Evolutionary conservation across 2,113 vertebrate genomes (phyloP).

Genomic region (Eurypyga helias): DNA sequence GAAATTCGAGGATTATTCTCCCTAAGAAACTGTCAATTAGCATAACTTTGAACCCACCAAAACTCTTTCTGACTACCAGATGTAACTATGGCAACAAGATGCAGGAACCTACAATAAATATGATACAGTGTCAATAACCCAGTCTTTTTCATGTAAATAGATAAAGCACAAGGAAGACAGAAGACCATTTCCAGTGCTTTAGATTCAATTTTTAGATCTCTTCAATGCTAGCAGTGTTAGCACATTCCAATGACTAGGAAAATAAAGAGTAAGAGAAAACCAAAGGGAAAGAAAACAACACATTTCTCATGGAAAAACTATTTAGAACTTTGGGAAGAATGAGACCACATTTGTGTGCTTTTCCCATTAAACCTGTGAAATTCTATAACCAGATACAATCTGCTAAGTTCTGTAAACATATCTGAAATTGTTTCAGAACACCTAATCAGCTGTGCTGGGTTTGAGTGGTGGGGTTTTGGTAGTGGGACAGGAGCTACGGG

Average conservation of each 20-base stretch:
- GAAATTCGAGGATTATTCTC: slow-evolving; percentile 64
- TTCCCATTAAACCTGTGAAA: slow-evolving; percentile 1
- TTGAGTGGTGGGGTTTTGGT: too few species aligned
- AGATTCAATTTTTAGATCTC: slow-evolving; percentile 16
- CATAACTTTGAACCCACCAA: slow-evolving; percentile 69
- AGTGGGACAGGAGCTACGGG: too few species aligned
- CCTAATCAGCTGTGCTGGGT: background rate
- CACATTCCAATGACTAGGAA: background rate
- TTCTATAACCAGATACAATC: background rate
- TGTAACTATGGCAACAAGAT: slow-evolving; percentile 73
- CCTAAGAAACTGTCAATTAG: slow-evolving; percentile 69
- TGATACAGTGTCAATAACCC: slow-evolving; percentile 70
- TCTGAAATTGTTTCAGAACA: slow-evolving; percentile 17
- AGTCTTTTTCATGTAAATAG: slow-evolving; percentile 69
- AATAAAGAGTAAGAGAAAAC: slow-evolving; percentile 13
- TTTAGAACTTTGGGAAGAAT: background rate
- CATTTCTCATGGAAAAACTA: background rate
- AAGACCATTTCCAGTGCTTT: slow-evolving; percentile 14
- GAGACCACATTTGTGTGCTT: background rate
- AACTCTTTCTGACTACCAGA: slow-evolving; percentile 57
- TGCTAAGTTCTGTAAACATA: background rate
- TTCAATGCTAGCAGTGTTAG: background rate
- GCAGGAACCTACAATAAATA: slow-evolving; percentile 71
- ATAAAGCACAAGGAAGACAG: slow-evolving; percentile 18
- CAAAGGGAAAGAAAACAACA: background rate